Evolutionary conservation across 2,797 vertebrate species (phyloP).

Genomic region (Microctenopoma steveboyesi): DNA sequence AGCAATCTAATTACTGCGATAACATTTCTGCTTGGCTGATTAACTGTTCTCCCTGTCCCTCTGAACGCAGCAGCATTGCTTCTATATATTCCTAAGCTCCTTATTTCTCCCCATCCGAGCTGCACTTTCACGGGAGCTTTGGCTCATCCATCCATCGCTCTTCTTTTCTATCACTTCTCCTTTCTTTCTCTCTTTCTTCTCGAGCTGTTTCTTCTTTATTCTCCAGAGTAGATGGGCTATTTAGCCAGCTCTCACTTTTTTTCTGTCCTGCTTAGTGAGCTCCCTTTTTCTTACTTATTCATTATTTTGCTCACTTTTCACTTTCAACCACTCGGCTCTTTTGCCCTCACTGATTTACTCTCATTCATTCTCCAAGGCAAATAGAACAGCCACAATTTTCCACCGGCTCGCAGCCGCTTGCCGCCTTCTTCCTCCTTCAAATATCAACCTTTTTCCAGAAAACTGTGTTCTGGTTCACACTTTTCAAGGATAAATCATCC

Average conservation of each 20-base stretch:
- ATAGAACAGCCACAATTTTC: slow-evolving; percentile 22
- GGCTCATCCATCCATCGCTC: slow-evolving; percentile 52
- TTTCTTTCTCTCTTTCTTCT: slow-evolving; percentile 14
- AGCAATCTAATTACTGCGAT: slow-evolving; percentile 78
- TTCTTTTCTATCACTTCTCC: slow-evolving; percentile 30
- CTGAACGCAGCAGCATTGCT: slow-evolving; percentile 58
- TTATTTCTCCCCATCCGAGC: slow-evolving; percentile 69
- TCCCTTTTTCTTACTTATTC: slow-evolving; percentile 19
- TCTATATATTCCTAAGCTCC: slow-evolving; percentile 76
- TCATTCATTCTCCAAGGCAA: slow-evolving; percentile 31
- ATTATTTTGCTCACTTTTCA: slow-evolving; percentile 21
- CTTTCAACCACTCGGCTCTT: slow-evolving; percentile 14
- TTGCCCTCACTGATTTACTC: slow-evolving; percentile 8
- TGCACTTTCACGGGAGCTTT: slow-evolving; percentile 67
- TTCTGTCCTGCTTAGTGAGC: slow-evolving; percentile 36
- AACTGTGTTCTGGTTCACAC: slow-evolving; percentile 2
- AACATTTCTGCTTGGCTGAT: slow-evolving; percentile 79
- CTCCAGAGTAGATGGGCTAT: slow-evolving; percentile 51
- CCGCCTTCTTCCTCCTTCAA: background rate
- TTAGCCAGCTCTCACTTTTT: slow-evolving; percentile 43
- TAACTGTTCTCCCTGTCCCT: slow-evolving; percentile 67
- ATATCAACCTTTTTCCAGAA: slow-evolving; percentile 2
- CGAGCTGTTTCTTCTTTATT: slow-evolving; percentile 38
- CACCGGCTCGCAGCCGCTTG: slow-evolving; percentile 1
- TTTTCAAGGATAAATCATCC: too few relatives aligned